Percentiles rank a stretch among this genome's conserved stretches.
Conservation (phyloP, 1,140 invertebrate genomes). For the Doryteuthis pealeii region DNA sequence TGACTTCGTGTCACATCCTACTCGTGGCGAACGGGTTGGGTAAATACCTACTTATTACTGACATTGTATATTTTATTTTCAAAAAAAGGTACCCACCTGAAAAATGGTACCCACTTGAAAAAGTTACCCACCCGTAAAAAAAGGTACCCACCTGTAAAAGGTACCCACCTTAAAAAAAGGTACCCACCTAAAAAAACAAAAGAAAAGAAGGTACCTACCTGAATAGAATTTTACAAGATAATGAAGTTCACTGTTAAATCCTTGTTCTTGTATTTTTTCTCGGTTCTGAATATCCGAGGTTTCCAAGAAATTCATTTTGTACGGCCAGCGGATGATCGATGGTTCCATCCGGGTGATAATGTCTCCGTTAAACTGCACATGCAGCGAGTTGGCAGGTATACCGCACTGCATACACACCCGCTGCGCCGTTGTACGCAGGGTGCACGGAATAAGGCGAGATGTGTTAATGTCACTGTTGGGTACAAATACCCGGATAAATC, state of each 20-base stretch:
- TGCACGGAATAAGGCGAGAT: slow-evolving; percentile 54
- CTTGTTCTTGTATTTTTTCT: slow-evolving; percentile 56
- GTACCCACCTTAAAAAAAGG: too few species aligned
- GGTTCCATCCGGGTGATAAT: slow-evolving; percentile 55
- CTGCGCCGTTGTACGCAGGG: slow-evolving; percentile 52
- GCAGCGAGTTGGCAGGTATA: slow-evolving; percentile 52
- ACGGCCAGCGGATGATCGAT: slow-evolving; percentile 55
- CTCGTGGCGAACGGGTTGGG: too few species aligned
- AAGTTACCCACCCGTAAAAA: too few species aligned
- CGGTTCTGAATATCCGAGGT: slow-evolving; percentile 53
- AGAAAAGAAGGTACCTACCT: too few species aligned
- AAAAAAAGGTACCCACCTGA: too few species aligned
- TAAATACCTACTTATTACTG: too few species aligned
- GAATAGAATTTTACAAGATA: slow-evolving; percentile 59
- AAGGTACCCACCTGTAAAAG: too few species aligned
- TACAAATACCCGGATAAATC: slow-evolving; percentile 54
- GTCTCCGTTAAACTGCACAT: slow-evolving; percentile 58
- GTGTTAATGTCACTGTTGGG: slow-evolving; percentile 36
- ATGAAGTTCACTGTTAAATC: slow-evolving; percentile 42
- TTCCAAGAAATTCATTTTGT: slow-evolving; percentile 56
- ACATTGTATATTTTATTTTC: too few species aligned
- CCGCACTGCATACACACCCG: slow-evolving; percentile 53
- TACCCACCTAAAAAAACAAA: too few species aligned
- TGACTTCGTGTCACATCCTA: too few species aligned
- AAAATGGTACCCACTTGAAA: too few species aligned